phyloP scores from a whole-genome alignment of 2,797 vertebrate species.

The Chlorospingus flavigularis region DNA sequence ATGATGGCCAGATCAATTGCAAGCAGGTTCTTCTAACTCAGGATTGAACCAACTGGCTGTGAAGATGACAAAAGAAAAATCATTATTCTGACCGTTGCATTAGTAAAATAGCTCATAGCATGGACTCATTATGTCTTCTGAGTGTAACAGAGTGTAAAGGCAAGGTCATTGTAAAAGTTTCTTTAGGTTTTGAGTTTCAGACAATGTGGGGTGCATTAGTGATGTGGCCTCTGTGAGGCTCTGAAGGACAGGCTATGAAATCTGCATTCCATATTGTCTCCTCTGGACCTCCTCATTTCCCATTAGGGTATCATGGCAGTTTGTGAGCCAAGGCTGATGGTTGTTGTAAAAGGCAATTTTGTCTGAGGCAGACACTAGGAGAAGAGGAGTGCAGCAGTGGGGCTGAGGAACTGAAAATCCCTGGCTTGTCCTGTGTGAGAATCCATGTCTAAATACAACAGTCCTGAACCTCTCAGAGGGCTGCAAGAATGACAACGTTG shows the following conservation, averaged over 20 bases:
- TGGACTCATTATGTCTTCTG: not conserved
- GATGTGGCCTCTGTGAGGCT: not conserved
- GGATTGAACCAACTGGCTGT: not conserved
- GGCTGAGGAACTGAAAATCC: not conserved
- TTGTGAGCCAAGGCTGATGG: not conserved
- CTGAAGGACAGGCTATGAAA: not conserved
- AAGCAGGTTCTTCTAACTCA: not conserved
- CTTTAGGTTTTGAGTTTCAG: not conserved
- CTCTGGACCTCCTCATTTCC: not conserved
- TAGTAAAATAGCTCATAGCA: not conserved
- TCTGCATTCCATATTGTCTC: not conserved
- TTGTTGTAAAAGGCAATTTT: not conserved
- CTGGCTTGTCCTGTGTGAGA: not conserved
- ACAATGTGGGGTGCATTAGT: not conserved
- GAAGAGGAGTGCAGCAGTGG: not conserved
- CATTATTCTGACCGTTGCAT: not conserved
- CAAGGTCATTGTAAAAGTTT: not conserved
- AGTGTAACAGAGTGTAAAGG: not conserved
- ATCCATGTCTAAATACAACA: too few relatives aligned
- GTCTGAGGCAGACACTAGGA: not conserved
- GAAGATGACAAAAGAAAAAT: not conserved
- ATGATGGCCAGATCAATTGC: not conserved
- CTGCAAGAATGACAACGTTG: rapidly evolving
- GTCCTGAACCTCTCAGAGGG: not conserved
- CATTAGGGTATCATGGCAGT: rapidly evolving